These are phyloP conservation scores for Cacoxenus indagator DNA, from an alignment of 2,888 invertebrate genomes.

Conservation along the genomic window DNA sequence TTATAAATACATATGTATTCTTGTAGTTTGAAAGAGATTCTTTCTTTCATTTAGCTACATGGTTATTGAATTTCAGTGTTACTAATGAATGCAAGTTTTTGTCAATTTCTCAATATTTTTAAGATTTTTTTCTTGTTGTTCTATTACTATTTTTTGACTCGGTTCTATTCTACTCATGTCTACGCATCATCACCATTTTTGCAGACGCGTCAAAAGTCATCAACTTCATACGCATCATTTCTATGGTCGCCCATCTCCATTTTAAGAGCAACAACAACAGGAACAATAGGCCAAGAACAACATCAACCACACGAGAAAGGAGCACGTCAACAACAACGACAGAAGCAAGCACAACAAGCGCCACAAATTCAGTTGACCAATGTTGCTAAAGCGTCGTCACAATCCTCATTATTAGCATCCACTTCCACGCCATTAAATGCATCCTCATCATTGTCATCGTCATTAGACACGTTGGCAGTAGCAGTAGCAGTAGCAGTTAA, in stretches of 20 bases:
- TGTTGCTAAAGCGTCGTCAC: constrained; percentile 19
- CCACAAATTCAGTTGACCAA: background rate
- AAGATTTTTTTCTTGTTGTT: constrained; percentile 22
- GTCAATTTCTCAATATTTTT: background rate
- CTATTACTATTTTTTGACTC: constrained; percentile 31
- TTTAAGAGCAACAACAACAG: constrained; percentile 30
- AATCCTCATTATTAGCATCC: constrained; percentile 23
- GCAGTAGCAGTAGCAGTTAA: background rate
- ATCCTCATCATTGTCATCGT: background rate
- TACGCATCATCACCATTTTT: background rate
- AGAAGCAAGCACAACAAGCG: constrained; percentile 20
- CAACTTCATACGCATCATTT: constrained; percentile 49
- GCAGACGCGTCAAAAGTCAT: constrained; percentile 33
- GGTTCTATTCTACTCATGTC: constrained; percentile 39
- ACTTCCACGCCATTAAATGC: constrained; percentile 1
- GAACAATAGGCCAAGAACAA: background rate
- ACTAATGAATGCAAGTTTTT: background rate
- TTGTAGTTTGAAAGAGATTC: no score
- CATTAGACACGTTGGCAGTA: background rate
- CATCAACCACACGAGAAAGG: background rate
- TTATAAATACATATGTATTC: background rate
- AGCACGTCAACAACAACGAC: constrained; percentile 2
- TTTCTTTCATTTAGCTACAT: no score
- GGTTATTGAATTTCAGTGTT: no score
- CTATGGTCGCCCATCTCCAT: constrained; percentile 49